phyloP scores from a whole-genome alignment of 2,888 invertebrate genomes.

The Leptogaster cylindrica region DNA sequence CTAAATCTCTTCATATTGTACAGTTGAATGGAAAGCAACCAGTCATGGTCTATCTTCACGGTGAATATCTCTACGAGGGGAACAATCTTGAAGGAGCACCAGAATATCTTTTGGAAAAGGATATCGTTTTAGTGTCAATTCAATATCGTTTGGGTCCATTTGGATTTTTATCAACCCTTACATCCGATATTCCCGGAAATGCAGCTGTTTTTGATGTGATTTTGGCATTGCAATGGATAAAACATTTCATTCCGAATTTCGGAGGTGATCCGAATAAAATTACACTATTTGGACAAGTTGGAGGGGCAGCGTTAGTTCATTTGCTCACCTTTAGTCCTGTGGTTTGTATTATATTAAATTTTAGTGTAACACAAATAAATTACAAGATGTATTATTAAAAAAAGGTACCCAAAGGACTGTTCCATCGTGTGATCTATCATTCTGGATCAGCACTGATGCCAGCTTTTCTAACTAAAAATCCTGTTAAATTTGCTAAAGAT shows the following conservation, averaged over 20 bases:
- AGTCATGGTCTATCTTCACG: conserved; percentile 62
- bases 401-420: conserved; percentile 59
- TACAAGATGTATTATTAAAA: neutral
- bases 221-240: conserved; percentile 63
- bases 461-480: conserved; percentile 63
- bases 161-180: conserved; percentile 65
- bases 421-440: conserved; percentile 64
- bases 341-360: conserved; percentile 48
- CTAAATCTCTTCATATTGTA: neutral
- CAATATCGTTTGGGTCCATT: conserved; percentile 65
- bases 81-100: conserved; percentile 59
- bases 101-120: conserved; percentile 61
- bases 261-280: conserved; percentile 63
- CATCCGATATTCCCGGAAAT: conserved; percentile 65
- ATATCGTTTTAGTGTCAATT: conserved; percentile 62
- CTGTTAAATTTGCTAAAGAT: conserved; percentile 58
- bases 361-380: neutral
- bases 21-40: conserved; percentile 53
- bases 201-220: conserved; percentile 65
- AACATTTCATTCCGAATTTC: conserved; percentile 62
- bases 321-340: conserved; percentile 61
- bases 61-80: conserved; percentile 60
- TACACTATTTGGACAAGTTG: conserved; percentile 65
- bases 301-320: conserved; percentile 64
- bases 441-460: conserved; percentile 65